Evolutionary conservation across 2,113 vertebrate genomes (phyloP), one percentile per base, ranked within the genome.

Genomic region (Atlantisia rogersi): DNA sequence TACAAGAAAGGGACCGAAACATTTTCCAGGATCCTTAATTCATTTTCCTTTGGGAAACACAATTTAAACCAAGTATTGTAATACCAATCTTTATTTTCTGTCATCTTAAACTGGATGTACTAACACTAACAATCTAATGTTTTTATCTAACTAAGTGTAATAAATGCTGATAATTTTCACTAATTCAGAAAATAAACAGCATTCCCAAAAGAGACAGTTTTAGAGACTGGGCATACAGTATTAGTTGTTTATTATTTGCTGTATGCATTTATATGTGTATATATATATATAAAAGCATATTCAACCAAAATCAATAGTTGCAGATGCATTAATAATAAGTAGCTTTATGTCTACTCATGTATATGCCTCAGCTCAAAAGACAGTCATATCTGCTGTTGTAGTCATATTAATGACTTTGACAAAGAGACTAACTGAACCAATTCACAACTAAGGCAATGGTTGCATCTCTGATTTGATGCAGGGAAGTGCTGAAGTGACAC

Each of bases 1-100:
- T 73, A 95, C 82, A 96, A 97, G 80, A 96, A 94, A 96, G 92
- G 28, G 64, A 92, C 75, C 76, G 68, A 89, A 97, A 97, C 88
- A 80, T 94, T 96, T 96, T 94, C 92, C 96, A 96, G 73, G 73
- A 80, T 85, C 60, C 42, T 71, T 87, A 88, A 95, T 86, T 93
- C 31, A 37, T 95, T 95, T 95, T 91, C 94, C 86, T 96, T 94
- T 73, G 77, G 90, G 94, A 92, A 96, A 74, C 28, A 77, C 73
- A 76, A 92, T 86, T 96, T 93, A 5, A 32, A 88, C 94, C 76
- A 69, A 6, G 17, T 67, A 85, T 94, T 94, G 86, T 87, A 89
- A 89, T 91, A 91, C n/a, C 62, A 76, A 37, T 90, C 53, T 92
- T 76, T 59, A 58, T 90, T 89, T 67, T 86, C 46, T 83, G 88